Conservation (phyloP, 2,888 invertebrate genomes). For the Marasmarcha lunaedactyla region DNA sequence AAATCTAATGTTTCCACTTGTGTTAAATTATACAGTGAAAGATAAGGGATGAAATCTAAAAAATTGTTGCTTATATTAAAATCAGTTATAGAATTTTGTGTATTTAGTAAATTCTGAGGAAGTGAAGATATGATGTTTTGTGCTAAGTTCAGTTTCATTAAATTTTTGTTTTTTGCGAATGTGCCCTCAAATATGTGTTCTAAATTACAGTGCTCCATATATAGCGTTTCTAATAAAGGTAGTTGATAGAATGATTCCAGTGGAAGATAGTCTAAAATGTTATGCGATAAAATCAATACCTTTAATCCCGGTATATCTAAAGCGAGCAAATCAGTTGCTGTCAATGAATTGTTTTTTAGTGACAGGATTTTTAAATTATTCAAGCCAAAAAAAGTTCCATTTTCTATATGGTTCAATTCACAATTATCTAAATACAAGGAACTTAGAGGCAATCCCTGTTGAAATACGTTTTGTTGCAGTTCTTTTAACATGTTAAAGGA, state of each 20-base stretch:
- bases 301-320: conserved; percentile 82
- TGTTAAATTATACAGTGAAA: conserved; percentile 79
- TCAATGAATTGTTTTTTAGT: conserved; percentile 79
- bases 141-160: conserved; percentile 79
- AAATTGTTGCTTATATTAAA: conserved; percentile 80
- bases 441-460: conserved; percentile 81
- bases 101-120: conserved; percentile 75
- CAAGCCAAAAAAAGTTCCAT: conserved; percentile 79
- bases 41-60: conserved; percentile 82
- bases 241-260: conserved; percentile 79
- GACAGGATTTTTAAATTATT: conserved; percentile 84
- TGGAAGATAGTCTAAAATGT: conserved; percentile 81
- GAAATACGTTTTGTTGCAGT: conserved; percentile 80
- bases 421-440: conserved; percentile 81
- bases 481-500: conserved; percentile 81
- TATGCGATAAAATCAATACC: conserved; percentile 78
- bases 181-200: conserved; percentile 76
- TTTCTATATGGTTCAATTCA: conserved; percentile 79
- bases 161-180: conserved; percentile 80
- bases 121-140: conserved; percentile 77
- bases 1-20: conserved; percentile 79
- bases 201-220: conserved; percentile 78
- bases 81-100: conserved; percentile 78
- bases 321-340: conserved; percentile 75
- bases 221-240: conserved; percentile 80